Conservation (phyloP, 2,797 vertebrate genomes). For the Microtus obscurus region DNA sequence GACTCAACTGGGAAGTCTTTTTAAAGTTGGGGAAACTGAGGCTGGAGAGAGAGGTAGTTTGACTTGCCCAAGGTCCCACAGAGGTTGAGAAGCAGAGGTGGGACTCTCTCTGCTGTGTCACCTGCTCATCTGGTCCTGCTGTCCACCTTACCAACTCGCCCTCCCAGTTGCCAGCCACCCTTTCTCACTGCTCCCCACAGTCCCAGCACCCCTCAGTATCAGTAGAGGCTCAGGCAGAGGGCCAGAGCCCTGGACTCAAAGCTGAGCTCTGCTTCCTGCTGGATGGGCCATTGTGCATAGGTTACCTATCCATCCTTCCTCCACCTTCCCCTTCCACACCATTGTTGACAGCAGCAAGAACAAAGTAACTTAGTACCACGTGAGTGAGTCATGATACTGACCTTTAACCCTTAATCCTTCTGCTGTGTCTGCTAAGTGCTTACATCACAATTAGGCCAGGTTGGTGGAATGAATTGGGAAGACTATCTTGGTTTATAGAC, state of each 20-base stretch:
- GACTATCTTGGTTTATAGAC: conserved; percentile 27
- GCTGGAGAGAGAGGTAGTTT: not conserved
- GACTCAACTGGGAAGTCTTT: not conserved
- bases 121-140: not conserved
- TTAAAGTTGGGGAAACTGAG: not conserved
- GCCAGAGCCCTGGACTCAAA: not conserved
- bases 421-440: conserved; percentile 27
- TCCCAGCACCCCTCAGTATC: not conserved
- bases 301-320: not conserved
- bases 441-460: conserved; percentile 17
- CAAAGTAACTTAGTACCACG: not conserved
- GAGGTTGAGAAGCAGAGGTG: no score
- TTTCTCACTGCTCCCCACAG: not conserved
- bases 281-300: not conserved
- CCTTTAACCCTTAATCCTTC: not conserved
- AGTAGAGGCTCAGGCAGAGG: not conserved
- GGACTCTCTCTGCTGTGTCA: not conserved
- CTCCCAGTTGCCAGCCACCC: not conserved
- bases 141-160: not conserved
- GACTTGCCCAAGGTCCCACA: not conserved
- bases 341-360: not conserved
- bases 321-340: not conserved
- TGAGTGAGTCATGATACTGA: not conserved
- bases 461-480: conserved; percentile 29
- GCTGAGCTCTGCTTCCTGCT: not conserved